Percentiles rank a stretch among this genome's conserved stretches.
Conservation (phyloP, 2,113 vertebrate species). For the Saimiri boliviensis region DNA sequence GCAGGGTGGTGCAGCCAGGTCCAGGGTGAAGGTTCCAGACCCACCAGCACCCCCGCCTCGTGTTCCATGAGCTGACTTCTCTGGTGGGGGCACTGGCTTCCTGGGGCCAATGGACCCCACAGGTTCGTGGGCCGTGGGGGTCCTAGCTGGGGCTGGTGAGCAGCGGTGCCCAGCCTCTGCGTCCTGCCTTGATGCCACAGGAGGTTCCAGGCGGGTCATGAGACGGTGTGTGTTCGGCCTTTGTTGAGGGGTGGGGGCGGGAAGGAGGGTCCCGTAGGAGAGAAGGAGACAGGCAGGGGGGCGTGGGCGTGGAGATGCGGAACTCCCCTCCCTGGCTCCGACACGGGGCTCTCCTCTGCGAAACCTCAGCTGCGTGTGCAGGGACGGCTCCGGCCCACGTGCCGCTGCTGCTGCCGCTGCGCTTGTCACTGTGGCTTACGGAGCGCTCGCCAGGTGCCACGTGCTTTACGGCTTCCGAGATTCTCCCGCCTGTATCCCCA, state of each 20-base stretch:
- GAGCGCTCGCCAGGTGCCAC: rapidly evolving
- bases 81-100: not conserved
- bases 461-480: not conserved
- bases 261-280: rapidly evolving
- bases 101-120: rapidly evolving
- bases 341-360: not conserved
- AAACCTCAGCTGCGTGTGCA: not conserved
- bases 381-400: rapidly evolving
- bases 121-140: rapidly evolving
- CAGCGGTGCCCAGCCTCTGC: not conserved
- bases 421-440: rapidly evolving
- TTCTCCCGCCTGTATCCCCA: too few relatives aligned
- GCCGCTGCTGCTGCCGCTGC: rapidly evolving
- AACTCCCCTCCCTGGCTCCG: rapidly evolving
- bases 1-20: not conserved
- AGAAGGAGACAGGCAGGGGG: rapidly evolving
- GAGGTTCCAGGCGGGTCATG: too few relatives aligned
- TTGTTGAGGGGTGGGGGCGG: not conserved
- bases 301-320: not conserved
- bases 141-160: not conserved
- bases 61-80: rapidly evolving
- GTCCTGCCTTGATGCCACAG: rapidly evolving
- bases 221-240: rapidly evolving
- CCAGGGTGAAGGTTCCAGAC: not conserved
- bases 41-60: rapidly evolving